Conservation (phyloP, 1,140 invertebrate species). For the Pseudomyrmex cubaensis region DNA sequence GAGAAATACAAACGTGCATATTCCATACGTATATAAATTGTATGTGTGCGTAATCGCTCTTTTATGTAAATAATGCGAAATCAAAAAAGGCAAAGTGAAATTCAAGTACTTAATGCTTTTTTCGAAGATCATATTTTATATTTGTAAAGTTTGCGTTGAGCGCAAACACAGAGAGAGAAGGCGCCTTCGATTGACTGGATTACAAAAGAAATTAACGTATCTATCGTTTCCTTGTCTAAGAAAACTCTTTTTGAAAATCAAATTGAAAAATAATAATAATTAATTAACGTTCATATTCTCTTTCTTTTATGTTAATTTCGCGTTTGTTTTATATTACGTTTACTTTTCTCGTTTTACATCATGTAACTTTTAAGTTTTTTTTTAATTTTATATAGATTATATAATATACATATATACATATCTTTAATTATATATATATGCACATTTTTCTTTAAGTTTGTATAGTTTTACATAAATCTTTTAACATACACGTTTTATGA, state of each 20-base stretch:
- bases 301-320: neutral
- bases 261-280: too few species aligned
- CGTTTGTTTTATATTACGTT: neutral
- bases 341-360: neutral
- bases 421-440: neutral
- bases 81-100: neutral
- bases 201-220: too few species aligned
- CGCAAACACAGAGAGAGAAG: neutral
- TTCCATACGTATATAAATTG: neutral
- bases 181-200: neutral
- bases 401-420: neutral
- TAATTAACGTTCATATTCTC: neutral
- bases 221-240: too few species aligned
- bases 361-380: neutral
- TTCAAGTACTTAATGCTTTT: conserved; percentile 36
- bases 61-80: conserved; percentile 4
- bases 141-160: neutral
- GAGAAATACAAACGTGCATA: neutral
- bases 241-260: too few species aligned
- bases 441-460: neutral
- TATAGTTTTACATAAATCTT: neutral
- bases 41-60: neutral
- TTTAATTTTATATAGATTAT: neutral
- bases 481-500: neutral
- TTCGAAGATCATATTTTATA: conserved; percentile 12